Conservation (phyloP, 2,797 vertebrate genomes). For the Heteromormyrus szaboi region DNA sequence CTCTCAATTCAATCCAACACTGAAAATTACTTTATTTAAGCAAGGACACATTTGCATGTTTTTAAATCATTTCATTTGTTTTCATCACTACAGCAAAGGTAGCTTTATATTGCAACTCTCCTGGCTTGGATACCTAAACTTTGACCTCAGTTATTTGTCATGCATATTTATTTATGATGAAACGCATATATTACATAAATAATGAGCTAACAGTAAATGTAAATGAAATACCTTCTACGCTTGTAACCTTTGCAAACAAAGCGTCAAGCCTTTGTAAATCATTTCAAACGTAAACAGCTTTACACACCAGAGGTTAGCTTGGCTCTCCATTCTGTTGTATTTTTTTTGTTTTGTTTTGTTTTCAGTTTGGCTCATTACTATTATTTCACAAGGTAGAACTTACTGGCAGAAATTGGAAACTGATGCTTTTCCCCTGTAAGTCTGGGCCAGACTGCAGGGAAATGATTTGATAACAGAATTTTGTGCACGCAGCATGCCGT, state of each 20-base stretch:
- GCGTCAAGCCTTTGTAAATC: neutral
- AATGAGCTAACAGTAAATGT: neutral
- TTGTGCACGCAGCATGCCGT: conserved; percentile 22
- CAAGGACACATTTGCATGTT: neutral
- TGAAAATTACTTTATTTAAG: neutral
- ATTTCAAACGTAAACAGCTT: neutral
- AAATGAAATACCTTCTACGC: neutral
- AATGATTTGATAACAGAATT: conserved; percentile 4
- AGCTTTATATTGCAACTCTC: neutral
- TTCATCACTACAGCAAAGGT: neutral
- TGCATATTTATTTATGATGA: neutral
- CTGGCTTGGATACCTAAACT: neutral
- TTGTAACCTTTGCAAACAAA: neutral
- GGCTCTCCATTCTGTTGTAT: neutral
- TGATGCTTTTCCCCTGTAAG: conserved; percentile 6
- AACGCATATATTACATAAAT: neutral
- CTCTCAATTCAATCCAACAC: neutral
- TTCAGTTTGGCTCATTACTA: neutral
- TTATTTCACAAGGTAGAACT: neutral
- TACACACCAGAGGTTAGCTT: neutral
- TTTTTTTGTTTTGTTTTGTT: neutral
- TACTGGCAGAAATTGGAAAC: conserved; percentile 12
- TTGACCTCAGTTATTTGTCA: neutral
- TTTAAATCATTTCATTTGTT: neutral
- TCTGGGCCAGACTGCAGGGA: conserved; percentile 1